Evolutionary conservation across 2,888 invertebrate species (phyloP).

Genomic region (Suillia variegata): DNA sequence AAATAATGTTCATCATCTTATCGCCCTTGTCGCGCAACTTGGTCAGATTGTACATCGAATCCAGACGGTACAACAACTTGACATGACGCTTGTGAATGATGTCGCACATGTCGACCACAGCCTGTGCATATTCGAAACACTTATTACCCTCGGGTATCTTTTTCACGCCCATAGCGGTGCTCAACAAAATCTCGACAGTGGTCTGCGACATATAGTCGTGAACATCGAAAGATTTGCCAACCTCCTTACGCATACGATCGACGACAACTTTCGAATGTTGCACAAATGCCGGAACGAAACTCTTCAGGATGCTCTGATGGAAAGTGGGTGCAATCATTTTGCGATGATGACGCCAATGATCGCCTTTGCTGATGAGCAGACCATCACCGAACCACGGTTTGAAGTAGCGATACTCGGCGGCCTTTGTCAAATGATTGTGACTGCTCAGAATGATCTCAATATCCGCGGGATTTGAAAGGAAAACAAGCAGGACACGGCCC

Average conservation of each 20-base stretch:
- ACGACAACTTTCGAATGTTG: conserved; percentile 75
- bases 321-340: conserved; percentile 86
- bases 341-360: conserved; percentile 80
- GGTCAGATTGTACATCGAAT: conserved; percentile 73
- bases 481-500: conserved; percentile 71
- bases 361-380: conserved; percentile 75
- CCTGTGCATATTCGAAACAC: conserved; percentile 82
- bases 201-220: conserved; percentile 81
- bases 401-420: conserved; percentile 75
- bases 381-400: conserved; percentile 83
- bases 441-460: conserved; percentile 77
- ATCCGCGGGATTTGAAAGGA: conserved; percentile 72
- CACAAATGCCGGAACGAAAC: conserved; percentile 78
- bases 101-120: conserved; percentile 86
- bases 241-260: conserved; percentile 68
- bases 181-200: conserved; percentile 78
- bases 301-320: conserved; percentile 81
- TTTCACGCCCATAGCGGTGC: conserved; percentile 85
- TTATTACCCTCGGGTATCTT: conserved; percentile 72
- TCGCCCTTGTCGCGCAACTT: conserved; percentile 73
- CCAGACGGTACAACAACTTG: conserved; percentile 74
- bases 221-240: conserved; percentile 73
- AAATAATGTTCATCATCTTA: conserved; percentile 71
- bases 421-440: conserved; percentile 76
- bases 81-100: conserved; percentile 80